Conservation (phyloP, 2,888 invertebrate genomes). For the Cactoblastis cactorum region DNA sequence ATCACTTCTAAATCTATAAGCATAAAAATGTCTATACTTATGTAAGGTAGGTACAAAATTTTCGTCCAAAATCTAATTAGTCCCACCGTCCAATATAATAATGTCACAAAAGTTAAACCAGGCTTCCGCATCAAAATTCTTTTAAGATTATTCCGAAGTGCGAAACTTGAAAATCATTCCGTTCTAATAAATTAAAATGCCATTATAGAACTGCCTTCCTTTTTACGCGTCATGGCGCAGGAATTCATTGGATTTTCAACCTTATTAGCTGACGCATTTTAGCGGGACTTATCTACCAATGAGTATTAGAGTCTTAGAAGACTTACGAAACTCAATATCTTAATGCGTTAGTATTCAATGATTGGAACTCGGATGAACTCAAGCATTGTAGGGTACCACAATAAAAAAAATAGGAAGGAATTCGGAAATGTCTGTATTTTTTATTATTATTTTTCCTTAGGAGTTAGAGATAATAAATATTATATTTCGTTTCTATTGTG, state of each 20-base stretch:
- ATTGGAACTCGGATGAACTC: background rate
- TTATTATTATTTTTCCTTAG: no score
- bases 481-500: no score
- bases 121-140: constrained; percentile 13
- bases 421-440: no score
- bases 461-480: no score
- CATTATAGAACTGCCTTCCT: constrained; percentile 22
- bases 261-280: constrained; percentile 3
- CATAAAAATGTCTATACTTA: no score
- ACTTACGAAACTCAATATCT: background rate
- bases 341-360: background rate
- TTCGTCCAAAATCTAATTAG: constrained; percentile 1
- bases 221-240: constrained; percentile 23
- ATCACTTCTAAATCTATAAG: no score
- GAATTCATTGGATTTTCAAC: constrained; percentile 13
- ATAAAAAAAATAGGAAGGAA: no score
- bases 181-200: constrained; percentile 26
- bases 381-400: no score
- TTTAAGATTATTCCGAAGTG: constrained; percentile 20
- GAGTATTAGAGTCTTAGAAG: constrained; percentile 2
- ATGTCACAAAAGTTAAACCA: constrained; percentile 8
- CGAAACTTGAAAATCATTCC: constrained; percentile 26
- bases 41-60: no score
- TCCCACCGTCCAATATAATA: background rate
- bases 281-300: background rate